A percentile compares a stretch with the other conserved stretches of the same genome.
These are phyloP conservation scores for Sandelia bainsii DNA, from an alignment of 2,797 vertebrate species.

Conservation along the genomic window DNA sequence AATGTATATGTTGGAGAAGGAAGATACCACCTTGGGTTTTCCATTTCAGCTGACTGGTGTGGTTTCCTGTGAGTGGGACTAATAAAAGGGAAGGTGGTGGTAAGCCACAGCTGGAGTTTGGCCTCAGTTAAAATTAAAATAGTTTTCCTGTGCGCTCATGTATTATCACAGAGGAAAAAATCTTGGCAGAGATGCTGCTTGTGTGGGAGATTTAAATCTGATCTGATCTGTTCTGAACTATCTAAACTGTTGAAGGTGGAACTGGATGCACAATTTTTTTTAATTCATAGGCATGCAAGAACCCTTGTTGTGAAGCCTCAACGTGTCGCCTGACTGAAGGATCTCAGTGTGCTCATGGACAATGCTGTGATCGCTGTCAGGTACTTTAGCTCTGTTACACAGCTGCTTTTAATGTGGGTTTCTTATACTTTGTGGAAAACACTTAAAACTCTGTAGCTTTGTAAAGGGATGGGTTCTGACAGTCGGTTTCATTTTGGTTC, in stretches of 20 bases:
- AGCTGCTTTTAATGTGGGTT: no score
- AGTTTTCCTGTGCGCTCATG: slow-evolving; percentile 37
- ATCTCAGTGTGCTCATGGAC: slow-evolving; percentile 86
- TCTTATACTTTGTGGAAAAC: background rate
- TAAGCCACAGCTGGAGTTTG: slow-evolving; percentile 1
- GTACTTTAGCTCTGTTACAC: slow-evolving; percentile 70
- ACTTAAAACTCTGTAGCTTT: background rate
- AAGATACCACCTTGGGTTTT: background rate
- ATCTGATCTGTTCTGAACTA: background rate
- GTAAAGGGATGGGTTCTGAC: no score
- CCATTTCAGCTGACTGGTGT: background rate
- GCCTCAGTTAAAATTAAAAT: slow-evolving; percentile 32
- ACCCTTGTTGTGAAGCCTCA: slow-evolving; percentile 90
- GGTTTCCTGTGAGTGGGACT: slow-evolving; percentile 31
- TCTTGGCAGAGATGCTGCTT: slow-evolving; percentile 27
- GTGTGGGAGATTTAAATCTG: slow-evolving; percentile 3
- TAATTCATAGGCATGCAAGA: slow-evolving; percentile 84
- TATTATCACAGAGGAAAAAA: background rate
- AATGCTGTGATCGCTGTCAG: slow-evolving; percentile 90
- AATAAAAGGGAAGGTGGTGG: slow-evolving; percentile 5
- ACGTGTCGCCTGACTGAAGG: slow-evolving; percentile 87
- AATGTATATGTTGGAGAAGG: background rate
- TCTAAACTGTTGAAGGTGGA: background rate
- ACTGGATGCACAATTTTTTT: background rate
- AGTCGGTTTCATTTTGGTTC: no score